Percentiles rank a stretch among this genome's conserved stretches.
phyloP scores from a whole-genome alignment of 2,797 vertebrate genomes.

The Benthosema pterotum region DNA sequence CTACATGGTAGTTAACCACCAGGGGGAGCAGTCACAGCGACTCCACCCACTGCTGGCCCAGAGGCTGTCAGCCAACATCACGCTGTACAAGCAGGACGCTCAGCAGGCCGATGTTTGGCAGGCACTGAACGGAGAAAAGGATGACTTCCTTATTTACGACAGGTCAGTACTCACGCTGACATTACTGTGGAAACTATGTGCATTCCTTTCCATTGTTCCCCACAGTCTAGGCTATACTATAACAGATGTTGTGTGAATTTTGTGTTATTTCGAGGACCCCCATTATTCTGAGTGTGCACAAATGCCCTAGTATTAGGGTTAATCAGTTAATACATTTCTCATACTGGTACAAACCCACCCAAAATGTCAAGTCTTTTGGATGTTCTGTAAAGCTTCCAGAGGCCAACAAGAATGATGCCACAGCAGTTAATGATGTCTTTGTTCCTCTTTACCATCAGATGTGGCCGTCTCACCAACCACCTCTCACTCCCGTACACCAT shows the following conservation, averaged over 20 bases:
- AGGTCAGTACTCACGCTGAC: constrained; percentile 74
- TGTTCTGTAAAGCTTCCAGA: no score
- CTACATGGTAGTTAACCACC: constrained; percentile 90
- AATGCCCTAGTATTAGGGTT: no score
- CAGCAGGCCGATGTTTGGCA: constrained; percentile 87
- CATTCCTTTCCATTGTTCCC: no score
- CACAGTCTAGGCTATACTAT: no score
- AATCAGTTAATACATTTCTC: no score
- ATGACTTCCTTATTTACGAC: constrained; percentile 95
- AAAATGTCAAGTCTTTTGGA: no score
- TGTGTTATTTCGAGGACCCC: no score
- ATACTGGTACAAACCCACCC: no score
- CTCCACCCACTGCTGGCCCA: constrained; percentile 78
- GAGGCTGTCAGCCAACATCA: constrained; percentile 82
- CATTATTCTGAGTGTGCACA: no score
- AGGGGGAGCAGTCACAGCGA: constrained; percentile 74
- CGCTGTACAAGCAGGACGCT: constrained; percentile 86
- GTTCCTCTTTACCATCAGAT: constrained; percentile 73
- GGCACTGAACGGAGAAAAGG: constrained; percentile 85
- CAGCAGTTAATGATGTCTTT: constrained; percentile 9
- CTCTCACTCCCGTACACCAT: constrained; percentile 89
- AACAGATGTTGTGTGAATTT: no score
- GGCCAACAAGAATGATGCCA: background rate
- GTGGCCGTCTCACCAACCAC: constrained; percentile 90
- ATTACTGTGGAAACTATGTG: no score